These are phyloP conservation scores for Palythoa grandiflora DNA, from an alignment of 92 coral and sea anemone species.

Conservation along the genomic window DNA sequence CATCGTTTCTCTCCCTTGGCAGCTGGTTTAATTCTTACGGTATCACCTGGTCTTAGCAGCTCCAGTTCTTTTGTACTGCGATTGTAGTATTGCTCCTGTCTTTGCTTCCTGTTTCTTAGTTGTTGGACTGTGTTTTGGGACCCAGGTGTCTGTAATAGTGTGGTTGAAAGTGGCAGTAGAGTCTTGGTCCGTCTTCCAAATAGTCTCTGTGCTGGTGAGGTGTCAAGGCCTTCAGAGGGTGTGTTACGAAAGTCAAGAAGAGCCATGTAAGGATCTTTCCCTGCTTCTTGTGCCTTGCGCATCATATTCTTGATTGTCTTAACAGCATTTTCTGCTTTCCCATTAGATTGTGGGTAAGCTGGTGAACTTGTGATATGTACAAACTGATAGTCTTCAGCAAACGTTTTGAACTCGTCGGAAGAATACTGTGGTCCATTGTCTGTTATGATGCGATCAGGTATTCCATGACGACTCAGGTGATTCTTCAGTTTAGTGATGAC, in stretches of 20 bases:
- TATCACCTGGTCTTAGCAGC: too few relatives aligned
- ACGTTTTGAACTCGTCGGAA: not conserved
- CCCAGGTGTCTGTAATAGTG: not conserved
- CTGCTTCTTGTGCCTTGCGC: not conserved
- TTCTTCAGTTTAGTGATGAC: slow-evolving; percentile 51
- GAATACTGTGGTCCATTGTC: not conserved
- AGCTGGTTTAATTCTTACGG: too few relatives aligned
- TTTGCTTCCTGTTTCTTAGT: too few relatives aligned
- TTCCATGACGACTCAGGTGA: not conserved
- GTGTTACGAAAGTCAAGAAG: not conserved
- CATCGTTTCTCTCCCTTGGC: too few relatives aligned
- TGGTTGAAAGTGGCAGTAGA: not conserved
- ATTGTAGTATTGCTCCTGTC: too few relatives aligned
- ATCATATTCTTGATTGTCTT: not conserved
- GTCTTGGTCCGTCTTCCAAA: not conserved
- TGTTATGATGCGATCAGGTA: not conserved
- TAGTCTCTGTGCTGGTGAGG: not conserved
- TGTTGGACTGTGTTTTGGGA: too few relatives aligned
- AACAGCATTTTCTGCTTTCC: not conserved
- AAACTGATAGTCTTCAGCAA: not conserved
- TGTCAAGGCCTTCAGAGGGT: not conserved
- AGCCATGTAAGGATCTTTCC: not conserved
- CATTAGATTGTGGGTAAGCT: not conserved
- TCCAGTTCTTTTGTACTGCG: too few relatives aligned
- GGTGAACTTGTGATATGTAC: not conserved